Evolutionary conservation across 2,797 vertebrate species (phyloP).

Genomic region (Masticophis lateralis): DNA sequence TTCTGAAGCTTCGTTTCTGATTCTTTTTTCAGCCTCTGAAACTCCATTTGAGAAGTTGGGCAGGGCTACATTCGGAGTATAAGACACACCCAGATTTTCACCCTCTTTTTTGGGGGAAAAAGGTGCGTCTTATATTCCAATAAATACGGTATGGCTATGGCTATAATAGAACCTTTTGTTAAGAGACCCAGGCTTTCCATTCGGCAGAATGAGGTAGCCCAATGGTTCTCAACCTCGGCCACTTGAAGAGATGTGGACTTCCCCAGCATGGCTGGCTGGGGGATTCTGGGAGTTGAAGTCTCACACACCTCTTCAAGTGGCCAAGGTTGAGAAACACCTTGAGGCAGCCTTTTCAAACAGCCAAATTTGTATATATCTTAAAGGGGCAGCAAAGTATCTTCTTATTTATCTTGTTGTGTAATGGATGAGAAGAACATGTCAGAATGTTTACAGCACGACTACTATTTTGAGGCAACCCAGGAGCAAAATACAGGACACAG

Average conservation of each 20-base stretch:
- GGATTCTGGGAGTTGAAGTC: neutral
- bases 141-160: no score
- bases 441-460: no score
- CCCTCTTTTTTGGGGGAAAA: no score
- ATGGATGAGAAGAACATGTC: neutral
- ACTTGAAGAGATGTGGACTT: neutral
- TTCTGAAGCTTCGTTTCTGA: no score
- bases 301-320: neutral
- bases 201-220: neutral
- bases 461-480: no score
- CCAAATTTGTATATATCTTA: neutral
- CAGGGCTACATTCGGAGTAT: no score
- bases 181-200: neutral
- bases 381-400: neutral
- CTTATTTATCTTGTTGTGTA: neutral
- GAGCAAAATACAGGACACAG: no score
- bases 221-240: neutral
- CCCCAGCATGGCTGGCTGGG: neutral
- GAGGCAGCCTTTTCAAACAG: neutral
- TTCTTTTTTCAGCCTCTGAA: no score
- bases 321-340: neutral
- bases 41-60: no score
- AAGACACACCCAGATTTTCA: no score
- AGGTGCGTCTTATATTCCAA: no score
- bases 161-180: neutral